phyloP scores from a whole-genome alignment of 2,113 vertebrate species.

The Apus apus region DNA sequence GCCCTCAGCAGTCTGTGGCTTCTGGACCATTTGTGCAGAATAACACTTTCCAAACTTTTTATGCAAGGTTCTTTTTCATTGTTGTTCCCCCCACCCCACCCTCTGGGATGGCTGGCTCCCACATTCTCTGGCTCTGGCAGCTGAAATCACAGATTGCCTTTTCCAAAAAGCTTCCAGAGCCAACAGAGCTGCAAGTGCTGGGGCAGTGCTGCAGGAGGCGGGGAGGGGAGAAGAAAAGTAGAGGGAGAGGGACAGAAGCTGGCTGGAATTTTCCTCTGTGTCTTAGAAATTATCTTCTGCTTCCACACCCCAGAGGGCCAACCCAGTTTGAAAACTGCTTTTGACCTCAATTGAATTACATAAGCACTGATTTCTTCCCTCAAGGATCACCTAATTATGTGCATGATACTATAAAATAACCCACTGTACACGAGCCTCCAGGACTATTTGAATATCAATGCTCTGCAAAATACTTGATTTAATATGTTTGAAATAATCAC shows the following conservation, averaged over 20 bases:
- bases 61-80: not conserved
- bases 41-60: not conserved
- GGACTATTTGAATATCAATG: slow-evolving; percentile 35
- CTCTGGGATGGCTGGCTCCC: not conserved
- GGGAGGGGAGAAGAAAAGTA: not conserved
- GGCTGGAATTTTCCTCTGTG: slow-evolving; percentile 10
- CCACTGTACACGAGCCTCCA: not conserved
- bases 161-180: not conserved
- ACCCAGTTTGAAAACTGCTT: slow-evolving; percentile 25
- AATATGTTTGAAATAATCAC: slow-evolving; percentile 26
- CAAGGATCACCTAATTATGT: slow-evolving; percentile 35
- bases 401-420: slow-evolving; percentile 14
- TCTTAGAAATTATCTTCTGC: not conserved
- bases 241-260: not conserved
- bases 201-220: not conserved
- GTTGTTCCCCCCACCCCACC: accelerated
- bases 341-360: slow-evolving; percentile 38
- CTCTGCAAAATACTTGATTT: not conserved
- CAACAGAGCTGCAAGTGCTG: not conserved
- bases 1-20: not conserved
- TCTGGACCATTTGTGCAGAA: not conserved
- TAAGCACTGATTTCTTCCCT: slow-evolving; percentile 15
- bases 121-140: not conserved
- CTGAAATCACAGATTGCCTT: not conserved
- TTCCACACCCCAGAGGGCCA: not conserved